Conservation (phyloP, 2,797 vertebrate species). For the Sitta carolinensis region DNA sequence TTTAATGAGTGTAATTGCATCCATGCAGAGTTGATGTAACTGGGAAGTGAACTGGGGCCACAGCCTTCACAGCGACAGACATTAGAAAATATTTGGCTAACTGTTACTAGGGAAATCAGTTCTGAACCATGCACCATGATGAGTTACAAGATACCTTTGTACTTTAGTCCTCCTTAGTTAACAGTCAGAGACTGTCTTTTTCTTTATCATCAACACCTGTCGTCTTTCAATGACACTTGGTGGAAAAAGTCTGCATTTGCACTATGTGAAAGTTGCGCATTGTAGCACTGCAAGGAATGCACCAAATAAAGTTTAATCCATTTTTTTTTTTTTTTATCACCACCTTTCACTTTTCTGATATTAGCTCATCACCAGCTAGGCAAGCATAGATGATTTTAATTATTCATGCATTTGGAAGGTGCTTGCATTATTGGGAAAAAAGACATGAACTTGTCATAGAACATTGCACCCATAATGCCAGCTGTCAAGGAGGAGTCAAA, state of each 20-base stretch:
- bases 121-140: neutral
- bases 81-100: neutral
- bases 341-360: neutral
- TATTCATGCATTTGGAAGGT: conserved; percentile 41
- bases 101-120: neutral
- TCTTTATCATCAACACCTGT: neutral
- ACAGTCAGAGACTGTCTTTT: neutral
- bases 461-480: conserved; percentile 9
- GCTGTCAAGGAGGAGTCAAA: conserved; percentile 35
- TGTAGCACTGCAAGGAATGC: neutral
- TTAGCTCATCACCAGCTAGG: conserved; percentile 4
- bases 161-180: neutral
- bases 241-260: neutral
- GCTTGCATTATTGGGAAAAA: conserved; percentile 32
- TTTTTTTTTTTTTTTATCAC: neutral
- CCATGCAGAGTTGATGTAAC: neutral
- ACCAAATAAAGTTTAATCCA: neutral
- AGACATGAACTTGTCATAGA: conserved; percentile 21
- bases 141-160: neutral
- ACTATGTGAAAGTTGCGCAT: neutral
- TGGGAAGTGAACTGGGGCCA: neutral
- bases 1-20: conserved; percentile 40
- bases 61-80: neutral
- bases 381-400: conserved; percentile 24
- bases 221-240: neutral